phyloP scores from a whole-genome alignment of 2,888 invertebrate genomes.

The Andrena bucephala region DNA sequence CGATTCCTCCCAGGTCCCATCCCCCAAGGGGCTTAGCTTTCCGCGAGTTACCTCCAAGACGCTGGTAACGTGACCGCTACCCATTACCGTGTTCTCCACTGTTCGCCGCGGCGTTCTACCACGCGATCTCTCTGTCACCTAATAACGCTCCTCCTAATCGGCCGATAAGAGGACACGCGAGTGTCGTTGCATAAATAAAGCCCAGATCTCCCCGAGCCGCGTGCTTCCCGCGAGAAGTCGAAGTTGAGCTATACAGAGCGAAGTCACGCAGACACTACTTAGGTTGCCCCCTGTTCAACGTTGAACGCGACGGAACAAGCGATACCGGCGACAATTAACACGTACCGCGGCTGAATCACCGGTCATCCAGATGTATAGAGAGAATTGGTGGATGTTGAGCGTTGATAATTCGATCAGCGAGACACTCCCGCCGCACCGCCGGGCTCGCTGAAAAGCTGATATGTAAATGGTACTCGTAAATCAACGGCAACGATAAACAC shows the following conservation, averaged over 20 bases:
- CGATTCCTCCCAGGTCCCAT: slow-evolving; percentile 18
- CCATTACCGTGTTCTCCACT: slow-evolving; percentile 74
- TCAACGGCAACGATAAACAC: slow-evolving; percentile 32
- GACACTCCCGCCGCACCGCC: background rate
- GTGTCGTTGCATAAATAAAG: slow-evolving; percentile 78
- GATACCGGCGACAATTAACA: background rate
- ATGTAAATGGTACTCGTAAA: slow-evolving; percentile 39
- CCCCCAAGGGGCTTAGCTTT: background rate
- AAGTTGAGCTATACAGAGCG: slow-evolving; percentile 20
- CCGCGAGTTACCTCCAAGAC: slow-evolving; percentile 29
- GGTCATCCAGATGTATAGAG: background rate
- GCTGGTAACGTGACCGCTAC: slow-evolving; percentile 78
- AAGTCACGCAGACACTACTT: slow-evolving; percentile 37
- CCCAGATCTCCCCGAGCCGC: slow-evolving; percentile 43
- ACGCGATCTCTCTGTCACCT: slow-evolving; percentile 83
- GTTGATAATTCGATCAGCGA: background rate
- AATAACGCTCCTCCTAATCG: slow-evolving; percentile 82
- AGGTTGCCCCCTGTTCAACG: background rate
- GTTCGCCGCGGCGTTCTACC: slow-evolving; percentile 70
- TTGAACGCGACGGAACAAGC: background rate
- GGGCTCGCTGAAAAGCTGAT: slow-evolving; percentile 17
- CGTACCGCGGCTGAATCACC: background rate
- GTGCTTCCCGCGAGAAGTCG: slow-evolving; percentile 39
- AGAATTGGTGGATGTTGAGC: background rate
- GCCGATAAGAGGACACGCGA: slow-evolving; percentile 80